These are phyloP conservation scores for Oryctes rhinoceros DNA, from an alignment of 1,140 invertebrate genomes.

Conservation along the genomic window DNA sequence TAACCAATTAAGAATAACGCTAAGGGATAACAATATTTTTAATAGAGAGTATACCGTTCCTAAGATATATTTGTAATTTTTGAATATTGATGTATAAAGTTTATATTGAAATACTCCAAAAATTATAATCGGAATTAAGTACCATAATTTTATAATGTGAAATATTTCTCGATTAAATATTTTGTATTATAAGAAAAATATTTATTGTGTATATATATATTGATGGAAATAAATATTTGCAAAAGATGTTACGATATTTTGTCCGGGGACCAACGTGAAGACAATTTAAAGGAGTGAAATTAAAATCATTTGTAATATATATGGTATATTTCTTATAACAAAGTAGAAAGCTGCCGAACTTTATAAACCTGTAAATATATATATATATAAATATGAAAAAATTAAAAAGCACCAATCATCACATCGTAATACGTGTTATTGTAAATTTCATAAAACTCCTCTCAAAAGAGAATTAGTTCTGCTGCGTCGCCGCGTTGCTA, in stretches of 20 bases:
- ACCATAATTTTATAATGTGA: neutral
- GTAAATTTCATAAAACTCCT: too few species aligned
- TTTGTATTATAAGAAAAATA: neutral
- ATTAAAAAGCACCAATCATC: constrained; percentile 27
- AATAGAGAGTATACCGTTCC: constrained; percentile 2
- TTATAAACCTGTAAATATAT: neutral
- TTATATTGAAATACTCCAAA: neutral
- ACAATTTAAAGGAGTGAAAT: neutral
- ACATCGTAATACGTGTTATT: neutral
- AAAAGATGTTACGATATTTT: neutral
- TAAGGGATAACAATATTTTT: constrained; percentile 22
- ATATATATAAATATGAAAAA: constrained; percentile 3
- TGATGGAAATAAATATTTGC: neutral
- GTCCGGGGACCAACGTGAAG: too few species aligned
- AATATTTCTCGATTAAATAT: neutral
- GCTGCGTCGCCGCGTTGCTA: neutral
- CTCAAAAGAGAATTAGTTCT: neutral
- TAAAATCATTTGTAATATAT: neutral
- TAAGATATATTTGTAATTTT: constrained; percentile 38
- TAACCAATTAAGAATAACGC: neutral
- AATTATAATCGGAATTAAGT: neutral
- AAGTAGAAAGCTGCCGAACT: constrained; percentile 7
- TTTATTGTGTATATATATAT: neutral
- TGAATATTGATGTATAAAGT: constrained; percentile 35
- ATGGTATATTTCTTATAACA: constrained; percentile 3